Percentiles rank a stretch among this genome's conserved stretches.
Evolutionary conservation across 2,888 invertebrate genomes (phyloP).

Genomic region (Aspidiotus rigidus): DNA sequence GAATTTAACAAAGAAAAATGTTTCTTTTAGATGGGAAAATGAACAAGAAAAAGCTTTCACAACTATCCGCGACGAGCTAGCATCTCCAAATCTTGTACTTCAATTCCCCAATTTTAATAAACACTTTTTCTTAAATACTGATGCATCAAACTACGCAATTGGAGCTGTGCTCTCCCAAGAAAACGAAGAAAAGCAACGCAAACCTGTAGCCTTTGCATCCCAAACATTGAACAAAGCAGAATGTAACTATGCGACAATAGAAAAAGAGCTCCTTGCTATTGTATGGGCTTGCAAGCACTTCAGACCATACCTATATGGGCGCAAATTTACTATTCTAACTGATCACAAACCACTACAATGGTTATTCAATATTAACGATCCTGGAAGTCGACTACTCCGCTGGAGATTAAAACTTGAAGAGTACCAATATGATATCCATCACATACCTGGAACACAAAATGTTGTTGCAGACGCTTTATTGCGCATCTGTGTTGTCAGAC

Average conservation of each 20-base stretch:
- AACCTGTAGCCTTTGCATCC: conserved; percentile 41
- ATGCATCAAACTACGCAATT: conserved; percentile 39
- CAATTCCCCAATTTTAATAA: conserved; percentile 35
- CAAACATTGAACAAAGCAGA: conserved; percentile 40
- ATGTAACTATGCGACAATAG: conserved; percentile 39
- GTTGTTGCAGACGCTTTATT: neutral
- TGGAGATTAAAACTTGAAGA: conserved; percentile 32
- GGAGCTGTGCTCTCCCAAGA: conserved; percentile 39
- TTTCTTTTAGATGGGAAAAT: neutral
- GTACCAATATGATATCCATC: conserved; percentile 20
- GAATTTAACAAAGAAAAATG: neutral
- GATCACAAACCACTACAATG: conserved; percentile 31
- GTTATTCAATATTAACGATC: conserved; percentile 18
- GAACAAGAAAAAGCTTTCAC: neutral
- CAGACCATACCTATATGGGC: conserved; percentile 38
- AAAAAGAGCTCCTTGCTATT: conserved; percentile 41
- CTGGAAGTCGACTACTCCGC: neutral
- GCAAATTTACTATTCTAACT: conserved; percentile 37
- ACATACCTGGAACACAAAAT: conserved; percentile 22
- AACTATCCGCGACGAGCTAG: neutral
- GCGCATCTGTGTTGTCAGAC: neutral
- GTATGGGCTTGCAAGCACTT: conserved; percentile 40
- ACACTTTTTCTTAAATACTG: conserved; percentile 37
- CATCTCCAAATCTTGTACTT: conserved; percentile 15
- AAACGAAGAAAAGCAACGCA: conserved; percentile 37